Conservation (phyloP, 1,140 invertebrate genomes). For the Epicauta chinensis region DNA sequence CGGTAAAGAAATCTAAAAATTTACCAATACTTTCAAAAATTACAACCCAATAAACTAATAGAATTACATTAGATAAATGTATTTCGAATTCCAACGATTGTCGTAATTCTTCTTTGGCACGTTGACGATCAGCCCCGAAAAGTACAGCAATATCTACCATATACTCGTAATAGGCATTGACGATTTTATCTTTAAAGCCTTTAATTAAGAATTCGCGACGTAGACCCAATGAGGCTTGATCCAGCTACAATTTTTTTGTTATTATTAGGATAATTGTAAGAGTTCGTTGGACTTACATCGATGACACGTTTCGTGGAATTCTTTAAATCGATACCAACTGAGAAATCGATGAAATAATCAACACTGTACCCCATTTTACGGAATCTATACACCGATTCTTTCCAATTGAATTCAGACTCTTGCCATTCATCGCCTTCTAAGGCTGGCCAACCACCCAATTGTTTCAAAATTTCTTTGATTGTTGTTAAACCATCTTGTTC, state of each 20-base stretch:
- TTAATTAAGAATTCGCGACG: slow-evolving; percentile 85
- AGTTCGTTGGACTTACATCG: slow-evolving; percentile 61
- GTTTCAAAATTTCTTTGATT: slow-evolving; percentile 60
- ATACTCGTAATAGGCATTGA: slow-evolving; percentile 73
- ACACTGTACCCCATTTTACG: slow-evolving; percentile 73
- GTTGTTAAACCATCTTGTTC: slow-evolving; percentile 66
- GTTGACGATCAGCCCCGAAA: slow-evolving; percentile 68
- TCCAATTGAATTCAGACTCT: slow-evolving; percentile 62
- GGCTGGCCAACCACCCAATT: slow-evolving; percentile 88
- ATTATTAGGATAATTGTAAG: slow-evolving; percentile 3
- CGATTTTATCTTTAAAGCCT: slow-evolving; percentile 70
- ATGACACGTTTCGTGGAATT: slow-evolving; percentile 80
- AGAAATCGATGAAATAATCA: slow-evolving; percentile 90
- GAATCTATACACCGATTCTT: slow-evolving; percentile 74
- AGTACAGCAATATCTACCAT: slow-evolving; percentile 84
- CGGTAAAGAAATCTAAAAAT: slow-evolving; percentile 73
- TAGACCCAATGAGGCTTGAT: slow-evolving; percentile 84
- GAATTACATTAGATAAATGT: slow-evolving; percentile 80
- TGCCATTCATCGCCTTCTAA: slow-evolving; percentile 73
- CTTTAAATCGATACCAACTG: slow-evolving; percentile 83
- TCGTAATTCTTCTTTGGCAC: slow-evolving; percentile 67
- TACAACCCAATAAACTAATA: too few species aligned
- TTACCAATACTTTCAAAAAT: not conserved
- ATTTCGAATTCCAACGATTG: slow-evolving; percentile 90
- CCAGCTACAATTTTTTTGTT: slow-evolving; percentile 56